Base-by-base conservation (phyloP, 1,140 invertebrate genomes). In the Cecropterus lyciades region DNA sequence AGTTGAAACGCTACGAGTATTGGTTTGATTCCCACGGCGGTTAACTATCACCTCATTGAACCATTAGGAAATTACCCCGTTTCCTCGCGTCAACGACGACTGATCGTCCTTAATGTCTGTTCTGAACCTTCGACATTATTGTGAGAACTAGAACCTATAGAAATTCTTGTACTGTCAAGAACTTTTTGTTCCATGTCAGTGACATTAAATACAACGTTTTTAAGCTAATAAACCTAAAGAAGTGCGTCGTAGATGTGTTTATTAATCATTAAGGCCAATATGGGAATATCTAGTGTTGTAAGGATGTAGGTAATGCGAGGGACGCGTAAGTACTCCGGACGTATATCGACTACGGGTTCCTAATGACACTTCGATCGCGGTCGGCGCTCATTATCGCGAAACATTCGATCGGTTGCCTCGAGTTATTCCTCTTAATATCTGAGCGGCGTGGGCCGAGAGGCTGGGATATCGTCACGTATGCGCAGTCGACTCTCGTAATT, bases 361-460 rank as follows among this genome's bases (percentile, higher is more conserved):
- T 91, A 91, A 91, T 89, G 85, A 89, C 86, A 87, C 89, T 87
- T 84, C 85, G 85, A 87, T 85, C 82, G 77, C 79, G 77, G 68
- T 79, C 79, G 79, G 70, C 80, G 79, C 84, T 87, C 89, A 89
- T 91, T 89, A 91, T 89, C 86, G 80, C 72, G 72, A 85, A 82
- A 87, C 81, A 89, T 85, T 87, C 87, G 86, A 91, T 91, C 89
- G 84, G 80, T 80, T 82, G 79, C 75, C 70, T 76, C 76, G 75
- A 89, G 86, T 86, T 89, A 89, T 89, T 87, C 83, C 89, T 87
- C 87, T 89, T 88, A 85, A 89, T 89, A 89, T 89, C 77, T 73
- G 77, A 70, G 77, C 84, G 74, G 82, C 83, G 79, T 80, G 77
- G 82, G 80, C 80, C 73, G 80, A 72, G 60, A 77, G 77, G 71